A percentile compares a stretch with the other conserved stretches of the same genome.
Conservation (phyloP, 2,888 invertebrate species). For the Caenorhabditis japonica region DNA sequence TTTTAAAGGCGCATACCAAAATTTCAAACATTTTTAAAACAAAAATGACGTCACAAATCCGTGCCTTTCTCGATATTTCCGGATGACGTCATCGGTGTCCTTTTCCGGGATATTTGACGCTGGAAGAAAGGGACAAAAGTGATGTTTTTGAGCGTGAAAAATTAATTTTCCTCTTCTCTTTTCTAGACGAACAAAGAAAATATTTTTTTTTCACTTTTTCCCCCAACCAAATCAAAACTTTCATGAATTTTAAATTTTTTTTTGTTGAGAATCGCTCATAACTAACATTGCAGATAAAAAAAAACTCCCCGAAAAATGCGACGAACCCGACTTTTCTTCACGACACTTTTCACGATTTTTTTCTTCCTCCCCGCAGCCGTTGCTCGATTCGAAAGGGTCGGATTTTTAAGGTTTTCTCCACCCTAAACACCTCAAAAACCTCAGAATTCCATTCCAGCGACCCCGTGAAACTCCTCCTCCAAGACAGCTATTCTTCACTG, state of each 20-base stretch:
- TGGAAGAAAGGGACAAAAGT: neutral
- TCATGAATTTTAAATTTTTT: no score
- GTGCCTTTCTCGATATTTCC: no score
- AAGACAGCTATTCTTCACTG: slow-evolving; percentile 64
- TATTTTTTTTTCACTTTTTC: slow-evolving; percentile 8
- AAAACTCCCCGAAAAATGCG: slow-evolving; percentile 11
- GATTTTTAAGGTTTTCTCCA: slow-evolving; percentile 36
- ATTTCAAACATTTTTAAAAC: no score
- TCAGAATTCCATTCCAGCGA: slow-evolving; percentile 62
- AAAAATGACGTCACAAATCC: no score
- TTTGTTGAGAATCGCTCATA: neutral
- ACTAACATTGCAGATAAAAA: no score
- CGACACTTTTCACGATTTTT: slow-evolving; percentile 30
- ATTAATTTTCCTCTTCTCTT: neutral
- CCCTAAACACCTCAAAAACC: no score
- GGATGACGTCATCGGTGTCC: slow-evolving; percentile 8
- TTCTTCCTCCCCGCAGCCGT: slow-evolving; percentile 7
- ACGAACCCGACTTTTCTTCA: slow-evolving; percentile 11
- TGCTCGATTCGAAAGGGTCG: slow-evolving; percentile 49
- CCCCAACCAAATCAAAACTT: no score
- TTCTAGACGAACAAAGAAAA: neutral
- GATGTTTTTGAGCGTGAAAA: neutral
- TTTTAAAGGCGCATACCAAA: no score
- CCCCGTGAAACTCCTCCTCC: slow-evolving; percentile 56
- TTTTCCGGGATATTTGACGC: neutral